A percentile compares a stretch with the other conserved stretches of the same genome.
These are phyloP conservation scores for Propithecus perrieri DNA, from an alignment of 2,797 vertebrate genomes.

Conservation along the genomic window DNA sequence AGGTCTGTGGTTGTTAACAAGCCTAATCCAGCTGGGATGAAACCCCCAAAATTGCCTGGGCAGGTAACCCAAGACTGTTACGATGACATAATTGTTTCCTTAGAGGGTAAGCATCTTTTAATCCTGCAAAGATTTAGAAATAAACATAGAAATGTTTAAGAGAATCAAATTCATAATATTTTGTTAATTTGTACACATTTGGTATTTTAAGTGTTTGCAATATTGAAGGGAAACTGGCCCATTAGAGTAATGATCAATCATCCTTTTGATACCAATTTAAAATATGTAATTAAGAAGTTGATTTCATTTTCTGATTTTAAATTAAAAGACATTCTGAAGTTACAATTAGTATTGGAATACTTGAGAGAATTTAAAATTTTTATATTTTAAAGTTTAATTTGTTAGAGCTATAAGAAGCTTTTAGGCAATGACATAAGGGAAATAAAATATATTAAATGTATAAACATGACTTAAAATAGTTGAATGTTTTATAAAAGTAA, in stretches of 20 bases:
- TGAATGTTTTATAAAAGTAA: conserved; percentile 14
- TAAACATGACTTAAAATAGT: conserved; percentile 14
- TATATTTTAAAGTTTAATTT: conserved; percentile 59
- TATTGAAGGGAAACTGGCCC: conserved; percentile 49
- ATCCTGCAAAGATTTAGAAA: neutral
- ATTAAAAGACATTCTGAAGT: conserved; percentile 59
- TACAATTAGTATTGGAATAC: conserved; percentile 14
- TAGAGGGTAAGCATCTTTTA: neutral
- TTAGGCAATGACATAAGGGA: neutral
- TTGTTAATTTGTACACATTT: conserved; percentile 55
- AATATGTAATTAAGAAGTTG: conserved; percentile 63
- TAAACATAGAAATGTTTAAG: conserved; percentile 36
- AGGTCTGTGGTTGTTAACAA: neutral
- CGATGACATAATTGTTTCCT: neutral
- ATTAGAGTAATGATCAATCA: conserved; percentile 43
- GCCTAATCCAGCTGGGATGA: neutral
- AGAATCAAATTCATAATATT: conserved; percentile 1
- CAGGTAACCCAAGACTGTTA: neutral
- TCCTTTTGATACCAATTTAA: conserved; percentile 50
- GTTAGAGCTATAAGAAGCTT: neutral
- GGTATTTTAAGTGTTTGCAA: conserved; percentile 35
- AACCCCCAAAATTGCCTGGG: neutral
- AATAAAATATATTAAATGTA: conserved; percentile 39
- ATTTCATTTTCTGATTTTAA: conserved; percentile 64
- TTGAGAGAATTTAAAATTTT: conserved; percentile 55